Evolutionary conservation across 2,888 invertebrate genomes (phyloP).

Genomic region (Empis stercorea): DNA sequence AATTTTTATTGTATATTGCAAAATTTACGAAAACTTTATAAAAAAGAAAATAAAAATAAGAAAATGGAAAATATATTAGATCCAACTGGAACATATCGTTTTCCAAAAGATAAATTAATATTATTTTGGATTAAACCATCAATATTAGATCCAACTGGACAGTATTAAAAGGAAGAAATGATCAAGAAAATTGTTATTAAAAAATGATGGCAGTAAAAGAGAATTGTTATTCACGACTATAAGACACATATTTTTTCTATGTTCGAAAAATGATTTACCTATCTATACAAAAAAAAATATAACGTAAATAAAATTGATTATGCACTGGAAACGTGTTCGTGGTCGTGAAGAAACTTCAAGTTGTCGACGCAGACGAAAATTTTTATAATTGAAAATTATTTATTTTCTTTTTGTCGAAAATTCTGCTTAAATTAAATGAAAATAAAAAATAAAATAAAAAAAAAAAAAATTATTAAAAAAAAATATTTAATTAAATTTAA

Average conservation of each 20-base stretch:
- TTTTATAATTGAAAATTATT: slow-evolving; percentile 26
- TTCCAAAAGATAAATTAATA: slow-evolving; percentile 5
- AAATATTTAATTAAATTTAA: too few species aligned
- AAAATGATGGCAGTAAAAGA: neutral
- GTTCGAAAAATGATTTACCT: too few species aligned
- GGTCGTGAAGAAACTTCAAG: slow-evolving; percentile 38
- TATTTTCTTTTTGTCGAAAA: neutral
- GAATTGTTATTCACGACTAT: neutral
- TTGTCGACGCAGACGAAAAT: slow-evolving; percentile 34
- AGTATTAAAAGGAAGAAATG: too few species aligned
- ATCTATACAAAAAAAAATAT: too few species aligned
- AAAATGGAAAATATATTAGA: slow-evolving; percentile 23
- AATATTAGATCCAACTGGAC: slow-evolving; percentile 28
- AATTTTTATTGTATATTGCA: too few species aligned
- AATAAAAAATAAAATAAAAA: too few species aligned
- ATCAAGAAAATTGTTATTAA: neutral
- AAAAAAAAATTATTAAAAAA: too few species aligned
- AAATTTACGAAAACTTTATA: neutral
- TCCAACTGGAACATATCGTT: slow-evolving; percentile 33
- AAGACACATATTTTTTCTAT: neutral
- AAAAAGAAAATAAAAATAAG: slow-evolving; percentile 11
- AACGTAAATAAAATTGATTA: too few species aligned
- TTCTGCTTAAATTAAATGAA: too few species aligned
- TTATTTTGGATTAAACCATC: too few species aligned
- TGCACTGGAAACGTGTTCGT: slow-evolving; percentile 31